phyloP scores from a whole-genome alignment of 2,888 invertebrate species.

The Dermolepida albohirtum region DNA sequence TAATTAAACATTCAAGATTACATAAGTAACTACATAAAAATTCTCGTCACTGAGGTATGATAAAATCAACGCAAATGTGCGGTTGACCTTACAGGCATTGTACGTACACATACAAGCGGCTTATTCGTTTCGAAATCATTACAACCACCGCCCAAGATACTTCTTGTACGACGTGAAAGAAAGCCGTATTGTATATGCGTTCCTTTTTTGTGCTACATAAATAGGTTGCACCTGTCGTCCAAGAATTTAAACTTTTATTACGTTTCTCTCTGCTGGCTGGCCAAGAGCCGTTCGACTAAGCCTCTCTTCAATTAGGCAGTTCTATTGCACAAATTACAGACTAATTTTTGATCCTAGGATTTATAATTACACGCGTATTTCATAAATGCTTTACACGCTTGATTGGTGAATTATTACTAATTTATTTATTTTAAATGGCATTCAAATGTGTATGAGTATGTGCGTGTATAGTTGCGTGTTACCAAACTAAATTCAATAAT shows the following conservation, averaged over 20 bases:
- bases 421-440: too few species aligned
- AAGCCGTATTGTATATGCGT: constrained; percentile 31
- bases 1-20: too few species aligned
- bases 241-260: constrained; percentile 54
- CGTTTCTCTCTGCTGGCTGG: constrained; percentile 32
- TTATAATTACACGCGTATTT: constrained; percentile 1
- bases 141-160: constrained; percentile 18
- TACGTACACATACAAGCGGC: not conserved
- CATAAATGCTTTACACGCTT: too few species aligned
- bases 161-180: constrained; percentile 24
- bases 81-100: constrained; percentile 12
- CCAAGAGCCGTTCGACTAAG: constrained; percentile 16
- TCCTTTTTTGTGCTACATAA: constrained; percentile 49
- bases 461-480: too few species aligned
- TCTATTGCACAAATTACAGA: constrained; percentile 16
- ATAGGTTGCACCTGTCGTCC: constrained; percentile 58
- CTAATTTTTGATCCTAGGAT: not conserved
- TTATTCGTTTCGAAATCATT: constrained; percentile 31
- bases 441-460: too few species aligned
- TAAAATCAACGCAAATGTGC: constrained; percentile 16
- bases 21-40: too few species aligned
- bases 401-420: too few species aligned
- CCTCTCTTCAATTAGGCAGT: constrained; percentile 13
- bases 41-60: too few species aligned
- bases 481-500: too few species aligned